Base-by-base conservation (phyloP, 2,113 vertebrate species). In the Chunga burmeisteri region DNA sequence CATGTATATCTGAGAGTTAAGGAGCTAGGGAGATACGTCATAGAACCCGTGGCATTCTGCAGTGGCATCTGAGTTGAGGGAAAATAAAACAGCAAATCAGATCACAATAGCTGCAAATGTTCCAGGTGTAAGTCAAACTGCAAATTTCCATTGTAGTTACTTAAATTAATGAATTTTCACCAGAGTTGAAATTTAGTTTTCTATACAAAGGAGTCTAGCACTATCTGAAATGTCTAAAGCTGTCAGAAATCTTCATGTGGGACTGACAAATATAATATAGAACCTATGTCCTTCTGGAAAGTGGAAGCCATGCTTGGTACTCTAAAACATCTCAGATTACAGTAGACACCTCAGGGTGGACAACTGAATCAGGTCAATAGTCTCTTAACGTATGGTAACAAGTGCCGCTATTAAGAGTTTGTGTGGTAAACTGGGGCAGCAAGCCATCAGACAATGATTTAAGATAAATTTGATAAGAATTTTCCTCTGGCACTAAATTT, bases 231-330 rank as follows among this genome's bases (percentile, higher is more conserved):
- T 80, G 9, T 26, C 26, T 52, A 49, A 81, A 74, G 17, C 8
- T 63, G 20, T 36, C 50, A 59, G 52, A 61, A 86, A 66, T 4
- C 4, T 71, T 50, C 19, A 53, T 4, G 11, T 11, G 12, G 42
- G 32, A 58, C 27, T 67, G 40, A 7, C 1, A 68, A 59, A 61
- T 38, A 23, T 7, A 56, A 55, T 12, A 23, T 4, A 82, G 16
- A 83, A 68, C 4, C 9, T 38, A 38, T 16, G 13, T 3, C 30
- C 7, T 81, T 77, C 46, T 70, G 40, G 32, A 68, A 75, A 38
- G 26, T 32, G 8, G 8, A 56, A 85, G 32, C 8, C 26, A 53
- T 0, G 0, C 5, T 12, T n/a, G 4, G 36, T 30, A 47, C 6
- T 68, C 38, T 30, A 49, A 86, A 88, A 1, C 2, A 73, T 78